A percentile compares a stretch with the other conserved stretches of the same genome.
phyloP scores from a whole-genome alignment of 2,113 vertebrate species.

The Deroptyus accipitrinus region DNA sequence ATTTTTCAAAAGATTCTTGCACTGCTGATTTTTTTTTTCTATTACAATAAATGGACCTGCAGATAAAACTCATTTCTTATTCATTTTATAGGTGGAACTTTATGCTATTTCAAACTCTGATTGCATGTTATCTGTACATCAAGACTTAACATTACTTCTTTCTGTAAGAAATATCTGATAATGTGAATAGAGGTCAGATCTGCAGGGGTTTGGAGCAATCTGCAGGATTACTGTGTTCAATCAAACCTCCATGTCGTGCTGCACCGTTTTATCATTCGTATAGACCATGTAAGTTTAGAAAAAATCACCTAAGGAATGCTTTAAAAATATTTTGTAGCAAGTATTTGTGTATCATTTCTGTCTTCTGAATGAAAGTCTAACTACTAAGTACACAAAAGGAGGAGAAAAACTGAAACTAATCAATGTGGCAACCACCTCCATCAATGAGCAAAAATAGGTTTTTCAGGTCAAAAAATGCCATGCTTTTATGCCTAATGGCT shows the following conservation, averaged over 20 bases:
- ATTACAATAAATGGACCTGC: neutral
- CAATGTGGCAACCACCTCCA: neutral
- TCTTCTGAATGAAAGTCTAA: neutral
- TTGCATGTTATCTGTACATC: neutral
- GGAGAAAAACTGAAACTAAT: neutral
- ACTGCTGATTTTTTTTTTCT: neutral
- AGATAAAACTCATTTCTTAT: neutral
- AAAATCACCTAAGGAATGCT: neutral
- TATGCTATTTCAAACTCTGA: neutral
- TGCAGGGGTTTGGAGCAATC: slow-evolving; percentile 16
- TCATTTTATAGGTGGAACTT: neutral
- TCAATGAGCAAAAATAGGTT: neutral
- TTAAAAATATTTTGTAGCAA: neutral
- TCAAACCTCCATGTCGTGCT: neutral
- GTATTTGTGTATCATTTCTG: neutral
- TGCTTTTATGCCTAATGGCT: neutral
- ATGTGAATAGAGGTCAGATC: neutral
- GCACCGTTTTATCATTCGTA: neutral
- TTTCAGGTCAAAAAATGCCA: slow-evolving; percentile 18
- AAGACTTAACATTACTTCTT: neutral
- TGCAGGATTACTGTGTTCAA: slow-evolving; percentile 13
- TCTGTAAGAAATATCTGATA: neutral
- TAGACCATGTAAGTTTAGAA: neutral
- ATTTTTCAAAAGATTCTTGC: neutral
- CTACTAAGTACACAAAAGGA: neutral